Conservation (phyloP, 2,797 vertebrate species). For the Tokudaia muenninki region DNA sequence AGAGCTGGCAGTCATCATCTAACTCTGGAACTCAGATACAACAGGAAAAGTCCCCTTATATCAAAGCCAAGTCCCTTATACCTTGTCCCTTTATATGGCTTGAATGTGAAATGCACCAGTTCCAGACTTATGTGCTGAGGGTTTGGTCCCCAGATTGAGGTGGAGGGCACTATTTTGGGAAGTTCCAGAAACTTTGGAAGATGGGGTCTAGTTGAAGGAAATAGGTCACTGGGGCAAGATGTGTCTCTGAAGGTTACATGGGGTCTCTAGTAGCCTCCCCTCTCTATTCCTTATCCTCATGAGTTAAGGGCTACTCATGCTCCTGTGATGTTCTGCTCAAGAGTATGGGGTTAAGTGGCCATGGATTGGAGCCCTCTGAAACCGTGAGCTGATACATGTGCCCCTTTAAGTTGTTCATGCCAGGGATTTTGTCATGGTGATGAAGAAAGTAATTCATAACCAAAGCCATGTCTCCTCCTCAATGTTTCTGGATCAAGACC, state of each 20-base stretch:
- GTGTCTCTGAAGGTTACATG: not conserved
- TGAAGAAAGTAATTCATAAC: not conserved
- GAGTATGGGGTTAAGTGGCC: not conserved
- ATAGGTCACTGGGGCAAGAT: not conserved
- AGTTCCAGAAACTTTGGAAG: not conserved
- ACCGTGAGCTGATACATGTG: not conserved
- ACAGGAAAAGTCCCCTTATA: not conserved
- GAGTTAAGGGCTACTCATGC: not conserved
- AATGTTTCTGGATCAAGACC: not conserved
- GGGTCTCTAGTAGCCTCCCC: not conserved
- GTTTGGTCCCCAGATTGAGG: not conserved
- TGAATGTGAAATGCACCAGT: not conserved
- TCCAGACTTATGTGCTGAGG: not conserved
- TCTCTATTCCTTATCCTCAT: not conserved
- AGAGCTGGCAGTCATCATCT: not conserved
- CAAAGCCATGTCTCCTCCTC: rapidly evolving
- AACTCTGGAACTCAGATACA: not conserved
- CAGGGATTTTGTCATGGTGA: not conserved
- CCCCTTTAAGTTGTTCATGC: not conserved
- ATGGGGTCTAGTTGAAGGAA: not conserved
- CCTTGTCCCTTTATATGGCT: not conserved
- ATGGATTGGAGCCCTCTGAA: not conserved
- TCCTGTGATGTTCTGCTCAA: not conserved
- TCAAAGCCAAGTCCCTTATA: not conserved
- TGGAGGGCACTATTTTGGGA: not conserved